Evolutionary conservation across 2,113 vertebrate species (phyloP).

Genomic region (Tyrannus savana): DNA sequence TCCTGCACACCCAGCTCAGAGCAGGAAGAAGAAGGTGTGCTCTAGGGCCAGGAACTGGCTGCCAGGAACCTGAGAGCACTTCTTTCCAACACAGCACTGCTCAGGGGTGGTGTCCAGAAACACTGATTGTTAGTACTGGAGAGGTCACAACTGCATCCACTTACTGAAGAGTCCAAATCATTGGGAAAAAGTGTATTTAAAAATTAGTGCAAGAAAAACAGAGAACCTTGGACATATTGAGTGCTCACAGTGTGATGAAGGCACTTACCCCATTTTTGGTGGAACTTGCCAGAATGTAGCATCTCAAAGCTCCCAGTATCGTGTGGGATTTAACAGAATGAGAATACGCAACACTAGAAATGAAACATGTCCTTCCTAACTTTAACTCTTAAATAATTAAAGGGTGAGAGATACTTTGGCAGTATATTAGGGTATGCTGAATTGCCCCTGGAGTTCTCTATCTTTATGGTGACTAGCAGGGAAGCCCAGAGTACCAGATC

Average conservation of each 20-base stretch:
- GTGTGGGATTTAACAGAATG: background rate
- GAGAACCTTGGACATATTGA: background rate
- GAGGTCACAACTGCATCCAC: background rate
- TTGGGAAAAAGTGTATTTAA: background rate
- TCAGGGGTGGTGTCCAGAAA: background rate
- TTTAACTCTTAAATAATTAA: background rate
- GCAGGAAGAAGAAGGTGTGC: slow-evolving; percentile 97
- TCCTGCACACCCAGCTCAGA: slow-evolving; percentile 92
- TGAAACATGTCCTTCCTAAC: background rate
- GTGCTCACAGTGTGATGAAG: background rate
- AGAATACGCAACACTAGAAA: background rate
- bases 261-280: background rate
- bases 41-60: background rate
- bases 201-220: background rate
- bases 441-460: background rate
- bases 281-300: background rate
- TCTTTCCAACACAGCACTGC: background rate
- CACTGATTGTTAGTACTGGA: background rate
- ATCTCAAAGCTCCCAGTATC: background rate
- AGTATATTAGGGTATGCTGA: background rate
- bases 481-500: background rate
- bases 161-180: background rate
- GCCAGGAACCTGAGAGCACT: background rate
- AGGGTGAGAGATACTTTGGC: background rate
- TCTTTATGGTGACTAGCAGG: background rate